Base-by-base conservation (phyloP, 2,113 vertebrate genomes). In the Zosterops lateralis region DNA sequence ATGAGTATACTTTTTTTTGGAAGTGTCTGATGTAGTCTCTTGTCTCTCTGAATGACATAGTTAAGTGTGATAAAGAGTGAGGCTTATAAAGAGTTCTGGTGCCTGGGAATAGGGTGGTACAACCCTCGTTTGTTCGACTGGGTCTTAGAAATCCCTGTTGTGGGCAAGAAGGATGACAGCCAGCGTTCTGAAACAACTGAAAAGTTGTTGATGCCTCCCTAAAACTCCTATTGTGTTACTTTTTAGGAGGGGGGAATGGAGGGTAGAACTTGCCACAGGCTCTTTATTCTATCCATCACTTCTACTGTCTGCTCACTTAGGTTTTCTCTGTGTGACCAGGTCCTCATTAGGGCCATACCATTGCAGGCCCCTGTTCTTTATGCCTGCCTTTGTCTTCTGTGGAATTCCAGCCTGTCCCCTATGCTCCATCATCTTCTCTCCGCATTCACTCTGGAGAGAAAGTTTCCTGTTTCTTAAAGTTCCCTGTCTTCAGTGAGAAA, bases 41-140 rank as follows among this genome's bases (percentile, higher is more conserved):
- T 79, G 24, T 18, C 15, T 19, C 67, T 42, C 7, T 45, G 64
- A 85, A 31, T 88, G 56, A 24, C 0, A 1, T 42, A 29, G 31
- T 20, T 28, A 40, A n/a, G 31, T 17, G 48, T 56, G 26, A n/a
- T 44, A 38, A 77, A 54, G 32, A 57, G 18, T 54, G 29, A 44
- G 58, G 28, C 10, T 90, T 72, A 9, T 17, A 6, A 53, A 71
- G 48, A 40, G 5, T 40, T 79, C 19, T 65, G 19, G 28, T 82
- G 62, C 36, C 20, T 90, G 42, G 58, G 14, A 89, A 6, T 19
- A 47, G 45, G 28, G 13, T 29, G n/a, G 24, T 56, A 47, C 36
- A 92, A 34, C 32, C 16, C 1, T 44, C 1, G 0, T 24, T 70
- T 58, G 19, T 72, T 77, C 0, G 1, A 54, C 6, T 17, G 21